Base-by-base conservation (phyloP, 1,140 invertebrate species). In the Aphelenchoides besseyi region DNA sequence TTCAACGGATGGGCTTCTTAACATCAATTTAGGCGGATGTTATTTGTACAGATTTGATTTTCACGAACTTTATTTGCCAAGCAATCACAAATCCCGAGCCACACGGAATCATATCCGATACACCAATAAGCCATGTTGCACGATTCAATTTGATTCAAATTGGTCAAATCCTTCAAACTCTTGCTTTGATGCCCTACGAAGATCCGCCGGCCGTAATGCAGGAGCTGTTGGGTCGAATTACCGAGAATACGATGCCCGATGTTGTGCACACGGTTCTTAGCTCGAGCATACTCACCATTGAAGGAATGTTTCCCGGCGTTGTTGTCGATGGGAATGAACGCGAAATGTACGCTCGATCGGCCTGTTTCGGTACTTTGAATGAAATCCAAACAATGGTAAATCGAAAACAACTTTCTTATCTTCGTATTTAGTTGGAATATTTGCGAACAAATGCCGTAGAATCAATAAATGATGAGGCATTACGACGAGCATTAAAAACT, bases 31-130 rank as follows among this genome's bases (percentile, higher is more conserved):
- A 86, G 70, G 85, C 85, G 0, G 55, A 84, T 52, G 79, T 85
- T 16, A 84, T 97, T 78, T 93, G 92, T 82, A 92, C 92, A 0
- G 94, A 98, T 84, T 86, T 98, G 23, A 90, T 98, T 9, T 93
- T 97, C 84, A 92, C 91, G 1, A 89, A 92, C 78, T 97, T 97
- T 77, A 92, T 98, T 70, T 98, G 95, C 82, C 93, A 94, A 5
- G 95, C 94, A 0, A 93, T 98, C 54, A 91, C 95, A 30, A 93
- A 96, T 87, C 95, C 95, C 0, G 95, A 97, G 86, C 91, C 92
- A n/a, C 91, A 94, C 85, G 94, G 94, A n/a, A 92, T 97, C 55
- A 92, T 92, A 0, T 85, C 85, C 3, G 94, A 96, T 83, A 91
- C 91, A 0, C 92, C 92, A n/a, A 92, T 97, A 35, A 93, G 91